These are phyloP conservation scores for Rattus norvegicus DNA, from an alignment of 2,113 vertebrate genomes.

Conservation along the genomic window GRCr8 NC_086019.1:183831001-183831500, in stretches of 20 bases:
- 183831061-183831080: neutral
- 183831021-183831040: neutral
- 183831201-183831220: neutral
- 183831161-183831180: neutral
- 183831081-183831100: neutral
- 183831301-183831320: neutral
- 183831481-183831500: too few relatives aligned
- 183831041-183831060: neutral
- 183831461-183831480: neutral
- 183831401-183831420: neutral
- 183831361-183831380: conserved; percentile 21
- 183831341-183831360: neutral
- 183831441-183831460: conserved; percentile 2
- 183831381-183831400: conserved; percentile 13
- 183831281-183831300: neutral
- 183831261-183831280: neutral
- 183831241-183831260: neutral
- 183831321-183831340: neutral
- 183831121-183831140: neutral
- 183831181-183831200: neutral
- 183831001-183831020: neutral
- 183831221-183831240: conserved; percentile 29
- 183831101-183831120: neutral
- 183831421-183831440: conserved; percentile 5
- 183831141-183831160: neutral